Percentiles rank a stretch among this genome's conserved stretches.
Evolutionary conservation across 1,140 invertebrate species (phyloP).

Genomic region (Nebria ingens): DNA sequence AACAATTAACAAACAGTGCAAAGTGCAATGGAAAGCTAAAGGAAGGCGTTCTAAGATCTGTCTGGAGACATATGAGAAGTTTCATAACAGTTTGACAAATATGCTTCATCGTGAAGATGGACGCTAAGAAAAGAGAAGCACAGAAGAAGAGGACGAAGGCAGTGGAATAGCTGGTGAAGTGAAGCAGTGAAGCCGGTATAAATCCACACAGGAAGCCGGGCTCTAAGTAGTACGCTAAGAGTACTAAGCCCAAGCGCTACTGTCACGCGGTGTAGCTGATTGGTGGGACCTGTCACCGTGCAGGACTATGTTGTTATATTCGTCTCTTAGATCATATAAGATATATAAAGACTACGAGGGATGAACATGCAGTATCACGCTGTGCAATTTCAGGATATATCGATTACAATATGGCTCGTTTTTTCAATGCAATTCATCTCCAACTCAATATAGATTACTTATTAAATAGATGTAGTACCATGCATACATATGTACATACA

Average conservation of each 20-base stretch:
- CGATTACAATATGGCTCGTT: too few relatives aligned
- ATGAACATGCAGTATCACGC: too few relatives aligned
- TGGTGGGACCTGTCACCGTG: constrained; percentile 1
- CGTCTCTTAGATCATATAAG: too few relatives aligned
- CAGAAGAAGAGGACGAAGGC: not conserved
- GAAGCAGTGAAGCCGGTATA: not conserved
- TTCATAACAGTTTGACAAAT: constrained; percentile 6
- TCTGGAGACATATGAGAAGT: not conserved
- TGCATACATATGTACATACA: too few relatives aligned
- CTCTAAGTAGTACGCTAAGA: constrained; percentile 6
- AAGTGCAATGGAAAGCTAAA: too few relatives aligned
- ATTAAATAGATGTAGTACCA: too few relatives aligned
- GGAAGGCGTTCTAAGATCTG: too few relatives aligned
- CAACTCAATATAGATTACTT: too few relatives aligned
- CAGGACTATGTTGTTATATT: constrained; percentile 3
- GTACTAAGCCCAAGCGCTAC: not conserved
- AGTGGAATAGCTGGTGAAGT: constrained; percentile 1
- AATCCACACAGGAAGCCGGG: constrained; percentile 1
- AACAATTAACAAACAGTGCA: too few relatives aligned
- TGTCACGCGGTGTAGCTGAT: constrained; percentile 2
- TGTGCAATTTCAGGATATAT: too few relatives aligned
- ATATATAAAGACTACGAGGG: too few relatives aligned
- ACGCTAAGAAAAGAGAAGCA: not conserved
- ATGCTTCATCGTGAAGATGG: not conserved
- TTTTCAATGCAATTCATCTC: too few relatives aligned